A percentile compares a stretch with the other conserved stretches of the same genome.
Conservation (phyloP, 2,113 vertebrate genomes). For the Prietella phreatophila region DNA sequence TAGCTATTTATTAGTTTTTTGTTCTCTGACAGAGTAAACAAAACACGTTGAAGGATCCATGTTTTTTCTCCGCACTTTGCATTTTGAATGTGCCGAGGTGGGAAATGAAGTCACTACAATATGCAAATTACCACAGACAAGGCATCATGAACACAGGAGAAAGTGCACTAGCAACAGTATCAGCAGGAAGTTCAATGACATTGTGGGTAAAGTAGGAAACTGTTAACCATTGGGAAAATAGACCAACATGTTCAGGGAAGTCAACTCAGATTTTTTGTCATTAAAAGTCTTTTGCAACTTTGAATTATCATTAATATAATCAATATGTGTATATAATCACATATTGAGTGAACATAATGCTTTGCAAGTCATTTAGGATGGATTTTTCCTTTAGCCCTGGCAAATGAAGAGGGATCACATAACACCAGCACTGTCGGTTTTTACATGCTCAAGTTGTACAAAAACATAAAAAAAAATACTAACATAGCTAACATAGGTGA, state of each 20-base stretch:
- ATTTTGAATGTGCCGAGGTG: neutral
- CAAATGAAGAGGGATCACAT: too few species aligned
- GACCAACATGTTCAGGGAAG: neutral
- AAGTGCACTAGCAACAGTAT: neutral
- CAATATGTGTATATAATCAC: too few species aligned
- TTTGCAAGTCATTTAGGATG: too few species aligned
- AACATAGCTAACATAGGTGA: too few species aligned
- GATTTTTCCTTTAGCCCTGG: too few species aligned
- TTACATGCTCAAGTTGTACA: too few species aligned
- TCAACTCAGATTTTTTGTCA: neutral
- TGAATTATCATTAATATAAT: too few species aligned
- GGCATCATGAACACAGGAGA: neutral
- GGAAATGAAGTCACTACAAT: neutral
- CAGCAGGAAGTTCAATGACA: neutral
- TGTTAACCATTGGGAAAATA: neutral
- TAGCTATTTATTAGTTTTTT: neutral
- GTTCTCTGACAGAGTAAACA: neutral
- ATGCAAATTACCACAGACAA: neutral
- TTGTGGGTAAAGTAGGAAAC: neutral
- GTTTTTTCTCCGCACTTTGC: neutral
- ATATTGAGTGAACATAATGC: too few species aligned
- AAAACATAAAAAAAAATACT: too few species aligned
- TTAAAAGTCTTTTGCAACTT: too few species aligned
- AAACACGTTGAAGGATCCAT: neutral
- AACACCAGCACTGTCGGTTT: too few species aligned